These are phyloP conservation scores for Eretmochelys imbricata DNA, from an alignment of 2,113 vertebrate species.

Conservation along the genomic window DNA sequence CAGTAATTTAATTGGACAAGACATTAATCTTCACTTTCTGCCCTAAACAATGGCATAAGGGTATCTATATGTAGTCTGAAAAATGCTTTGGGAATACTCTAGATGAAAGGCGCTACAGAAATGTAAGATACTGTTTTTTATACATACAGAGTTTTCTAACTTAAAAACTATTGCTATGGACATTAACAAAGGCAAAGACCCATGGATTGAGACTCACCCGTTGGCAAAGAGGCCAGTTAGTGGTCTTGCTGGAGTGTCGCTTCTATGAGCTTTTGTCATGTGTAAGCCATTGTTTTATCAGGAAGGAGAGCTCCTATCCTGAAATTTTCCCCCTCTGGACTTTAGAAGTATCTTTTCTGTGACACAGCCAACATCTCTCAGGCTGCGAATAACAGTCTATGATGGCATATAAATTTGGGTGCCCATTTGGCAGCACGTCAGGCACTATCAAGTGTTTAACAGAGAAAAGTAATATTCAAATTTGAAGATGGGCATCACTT, in stretches of 20 bases:
- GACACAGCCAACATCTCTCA: background rate
- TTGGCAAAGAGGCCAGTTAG: background rate
- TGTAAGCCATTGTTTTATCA: background rate
- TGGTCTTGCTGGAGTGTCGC: background rate
- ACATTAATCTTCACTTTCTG: constrained; percentile 18
- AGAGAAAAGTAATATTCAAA: background rate
- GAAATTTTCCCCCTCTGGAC: background rate
- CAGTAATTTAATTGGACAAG: constrained; percentile 28
- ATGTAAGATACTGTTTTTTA: background rate
- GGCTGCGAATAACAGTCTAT: background rate
- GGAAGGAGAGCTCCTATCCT: background rate
- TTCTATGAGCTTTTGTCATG: background rate
- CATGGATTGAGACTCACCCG: background rate
- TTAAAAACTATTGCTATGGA: background rate
- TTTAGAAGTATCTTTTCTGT: background rate
- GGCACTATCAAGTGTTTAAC: background rate
- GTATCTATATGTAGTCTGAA: background rate
- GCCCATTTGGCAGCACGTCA: background rate
- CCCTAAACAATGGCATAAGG: background rate
- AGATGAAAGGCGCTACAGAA: background rate
- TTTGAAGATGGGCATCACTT: background rate
- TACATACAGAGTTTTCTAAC: background rate
- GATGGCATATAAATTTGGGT: background rate
- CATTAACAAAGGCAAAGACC: background rate
- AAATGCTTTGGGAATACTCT: constrained; percentile 13